These are phyloP conservation scores for Dicyrtoma fusca DNA, from an alignment of 2,888 invertebrate species.

Conservation along the genomic window DNA sequence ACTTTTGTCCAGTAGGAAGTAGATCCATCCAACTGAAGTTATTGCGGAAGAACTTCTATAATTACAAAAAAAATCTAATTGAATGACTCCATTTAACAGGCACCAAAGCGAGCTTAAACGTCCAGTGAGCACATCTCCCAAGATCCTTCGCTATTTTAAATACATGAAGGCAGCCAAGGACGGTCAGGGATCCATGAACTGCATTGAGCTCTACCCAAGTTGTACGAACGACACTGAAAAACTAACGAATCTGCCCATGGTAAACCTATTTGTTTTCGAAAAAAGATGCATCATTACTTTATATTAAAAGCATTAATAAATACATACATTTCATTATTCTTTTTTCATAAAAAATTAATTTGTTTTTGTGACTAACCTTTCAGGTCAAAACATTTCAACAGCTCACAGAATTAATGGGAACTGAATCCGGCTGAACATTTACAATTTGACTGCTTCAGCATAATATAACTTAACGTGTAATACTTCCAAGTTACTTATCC, in stretches of 20 bases:
- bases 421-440: slow-evolving; percentile 22
- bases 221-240: slow-evolving; percentile 55
- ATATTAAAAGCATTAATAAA: background rate
- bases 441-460: background rate
- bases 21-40: too few species aligned
- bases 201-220: slow-evolving; percentile 54
- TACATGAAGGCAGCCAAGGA: slow-evolving; percentile 85
- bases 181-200: slow-evolving; percentile 54
- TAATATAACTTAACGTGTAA: slow-evolving; percentile 15
- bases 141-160: slow-evolving; percentile 83
- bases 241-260: slow-evolving; percentile 56
- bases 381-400: slow-evolving; percentile 55
- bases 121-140: slow-evolving; percentile 82
- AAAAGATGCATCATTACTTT: too few species aligned
- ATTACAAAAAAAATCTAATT: too few species aligned
- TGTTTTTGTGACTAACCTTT: slow-evolving; percentile 8
- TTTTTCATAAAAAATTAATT: slow-evolving; percentile 1
- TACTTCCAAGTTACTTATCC: background rate
- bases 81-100: slow-evolving; percentile 61
- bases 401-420: slow-evolving; percentile 54
- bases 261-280: slow-evolving; percentile 20
- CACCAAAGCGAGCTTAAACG: slow-evolving; percentile 83
- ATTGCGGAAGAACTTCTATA: background rate
- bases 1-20: too few species aligned
- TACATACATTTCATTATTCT: background rate